Base-by-base conservation (phyloP, 2,888 invertebrate species). In the Caenorhabditis wallacei region DNA sequence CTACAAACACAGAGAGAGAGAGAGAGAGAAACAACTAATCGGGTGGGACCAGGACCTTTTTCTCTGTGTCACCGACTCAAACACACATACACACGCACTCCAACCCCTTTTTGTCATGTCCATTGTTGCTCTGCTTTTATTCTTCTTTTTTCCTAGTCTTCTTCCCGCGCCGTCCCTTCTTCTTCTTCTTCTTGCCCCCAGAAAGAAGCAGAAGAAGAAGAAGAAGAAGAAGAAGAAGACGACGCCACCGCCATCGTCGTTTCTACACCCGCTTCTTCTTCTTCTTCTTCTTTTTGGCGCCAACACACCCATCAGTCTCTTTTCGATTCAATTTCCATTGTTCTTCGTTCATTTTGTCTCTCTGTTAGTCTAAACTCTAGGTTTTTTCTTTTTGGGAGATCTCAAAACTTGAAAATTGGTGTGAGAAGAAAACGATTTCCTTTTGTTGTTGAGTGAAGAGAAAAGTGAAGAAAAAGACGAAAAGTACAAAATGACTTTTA, bases 21-120 rank as follows among this genome's bases (percentile, higher is more conserved):
- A n/a, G n/a, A n/a, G n/a, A n/a, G n/a, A n/a, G n/a, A n/a, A n/a
- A n/a, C 64, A 75, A 74, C 72, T 74, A 74, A 74, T 74, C 72
- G 72, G 72, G 71, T 3, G 30, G 30, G 69, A 43, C 54, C 22
- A 40, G 51, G 66, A 53, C 37, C 66, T 66, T 53, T 66, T 66
- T 66, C 66, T 64, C 72, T 74, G 54, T 64, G 61, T 74, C 74
- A 66, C 64, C 74, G 57, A n/a, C 18, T n/a, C 46, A 48, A 48
- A 48, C 46, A 43, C 74, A 74, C 5, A 56, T 53, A 74, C 57
- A 70, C 64, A 75, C 75, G 75, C 75, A 75, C 75, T 66, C 75
- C 75, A 75, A 75, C 75, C 75, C 75, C 59, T 78, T 78, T 78
- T 78, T 78, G 78, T 78, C 78, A 78, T 78, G 78, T 78, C 78